Percentiles rank a stretch among this genome's conserved stretches.
Conservation (phyloP, 2,888 invertebrate species). For the Cerastis rubricosa region DNA sequence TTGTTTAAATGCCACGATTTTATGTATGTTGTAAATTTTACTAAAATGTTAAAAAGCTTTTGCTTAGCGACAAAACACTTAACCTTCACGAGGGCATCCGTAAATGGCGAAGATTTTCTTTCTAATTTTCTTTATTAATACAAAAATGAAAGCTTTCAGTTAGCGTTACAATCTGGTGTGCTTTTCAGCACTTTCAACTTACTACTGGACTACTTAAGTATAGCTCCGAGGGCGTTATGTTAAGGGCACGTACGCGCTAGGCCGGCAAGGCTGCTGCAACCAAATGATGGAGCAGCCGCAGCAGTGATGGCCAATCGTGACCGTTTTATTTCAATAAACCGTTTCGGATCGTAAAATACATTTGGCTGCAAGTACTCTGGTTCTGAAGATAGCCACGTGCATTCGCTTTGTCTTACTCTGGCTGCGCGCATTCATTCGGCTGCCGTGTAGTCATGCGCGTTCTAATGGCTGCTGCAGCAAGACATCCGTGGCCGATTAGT, state of each 20-base stretch:
- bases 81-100: background rate
- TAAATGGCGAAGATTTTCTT: background rate
- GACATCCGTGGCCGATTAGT: background rate
- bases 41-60: background rate
- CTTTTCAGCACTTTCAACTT: background rate
- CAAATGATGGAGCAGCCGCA: background rate
- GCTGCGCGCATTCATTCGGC: background rate
- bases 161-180: background rate
- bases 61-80: background rate
- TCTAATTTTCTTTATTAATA: background rate
- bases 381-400: background rate
- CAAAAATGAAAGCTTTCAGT: background rate
- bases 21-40: background rate
- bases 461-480: background rate
- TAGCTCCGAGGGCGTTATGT: background rate
- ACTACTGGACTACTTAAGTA: background rate
- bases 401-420: background rate
- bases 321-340: background rate
- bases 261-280: background rate
- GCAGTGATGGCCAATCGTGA: background rate
- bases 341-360: background rate
- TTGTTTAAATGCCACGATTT: conserved; percentile 13
- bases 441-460: background rate
- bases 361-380: too few species aligned
- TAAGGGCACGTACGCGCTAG: background rate